A percentile compares a stretch with the other conserved stretches of the same genome.
These are phyloP conservation scores for Hirtodrosophila histrioides DNA, from an alignment of 2,888 invertebrate species.

Conservation along the genomic window DNA sequence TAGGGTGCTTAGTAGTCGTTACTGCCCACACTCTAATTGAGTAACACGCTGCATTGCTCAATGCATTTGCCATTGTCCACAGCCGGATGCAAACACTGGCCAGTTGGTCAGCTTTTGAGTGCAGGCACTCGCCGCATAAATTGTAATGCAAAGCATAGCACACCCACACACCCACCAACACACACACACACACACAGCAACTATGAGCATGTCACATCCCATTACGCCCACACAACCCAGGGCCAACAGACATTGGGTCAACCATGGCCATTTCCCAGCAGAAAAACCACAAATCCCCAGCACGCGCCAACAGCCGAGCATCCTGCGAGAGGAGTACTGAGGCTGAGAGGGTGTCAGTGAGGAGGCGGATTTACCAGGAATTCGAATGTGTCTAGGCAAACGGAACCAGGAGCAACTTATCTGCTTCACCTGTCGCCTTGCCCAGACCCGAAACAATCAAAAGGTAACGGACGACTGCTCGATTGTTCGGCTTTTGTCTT, in stretches of 20 bases:
- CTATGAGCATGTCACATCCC: not conserved
- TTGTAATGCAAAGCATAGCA: conserved; percentile 43
- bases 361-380: conserved; percentile 15
- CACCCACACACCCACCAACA: not conserved
- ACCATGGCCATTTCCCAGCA: not conserved
- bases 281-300: conserved; percentile 66
- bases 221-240: not conserved
- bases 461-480: conserved; percentile 14
- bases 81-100: not conserved
- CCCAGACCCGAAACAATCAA: conserved; percentile 16
- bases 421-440: conserved; percentile 20
- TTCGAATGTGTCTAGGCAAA: not conserved
- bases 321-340: not conserved
- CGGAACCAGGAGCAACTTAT: not conserved
- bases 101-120: conserved; percentile 23
- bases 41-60: conserved; percentile 58
- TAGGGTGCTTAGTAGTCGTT: conserved; percentile 28
- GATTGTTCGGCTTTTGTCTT: conserved; percentile 28
- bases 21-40: conserved; percentile 61
- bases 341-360: too few relatives aligned
- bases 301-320: conserved; percentile 50
- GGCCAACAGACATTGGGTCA: conserved; percentile 3
- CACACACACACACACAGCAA: not conserved
- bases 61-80: conserved; percentile 39
- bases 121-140: conserved; percentile 45